Base-by-base conservation (phyloP, 2,797 vertebrate species). In the Cyprinodon diabolis region DNA sequence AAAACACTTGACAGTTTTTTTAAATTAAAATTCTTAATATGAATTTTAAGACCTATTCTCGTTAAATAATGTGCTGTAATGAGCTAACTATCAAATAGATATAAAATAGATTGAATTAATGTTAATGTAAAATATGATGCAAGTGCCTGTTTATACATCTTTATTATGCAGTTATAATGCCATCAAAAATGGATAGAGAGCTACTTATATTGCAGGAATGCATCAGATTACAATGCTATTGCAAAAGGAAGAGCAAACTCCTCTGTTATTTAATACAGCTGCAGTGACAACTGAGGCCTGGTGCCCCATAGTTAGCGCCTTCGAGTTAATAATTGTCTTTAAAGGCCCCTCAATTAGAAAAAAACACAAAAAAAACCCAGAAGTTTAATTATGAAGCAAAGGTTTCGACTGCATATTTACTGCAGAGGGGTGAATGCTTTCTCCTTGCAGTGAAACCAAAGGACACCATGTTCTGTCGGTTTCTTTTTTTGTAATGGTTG, bases 371-470 rank as follows among this genome's bases (percentile, higher is more conserved):
- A 1, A 55, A n/a, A 58, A 0, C 43, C 5, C 3, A 25, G 9
- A 71, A 49, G 63, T 47, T 72, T 13, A 68, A 65, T 21, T 19
- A 7, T 52, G 19, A 69, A 25, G 25, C 23, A 19, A 5, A 43
- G 19, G 37, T 45, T 68, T 21, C 66, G 37, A 49, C 19, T 19
- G 8, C 15, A 45, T 45, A 14, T 69, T 57, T 60, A 25, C 72
- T 43, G 37, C 62, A 77, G 47, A 47, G 4, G 2, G 25, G 10
- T 75, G 51, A 45, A 67, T 77, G 43, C 9, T 68, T 25, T 7
- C 47, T 68, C 47, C 62, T 43, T 68, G 40, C 11, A 6, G 12
- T 56, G 35, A 79, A 80, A 76, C 55, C 54, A 17, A 72, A 77
- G 35, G 66, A 58, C 63, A 14, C 6, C 66, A 71, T 74, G 49